Base-by-base conservation (phyloP, 2,797 vertebrate species). In the Eleutherodactylus coqui region DNA sequence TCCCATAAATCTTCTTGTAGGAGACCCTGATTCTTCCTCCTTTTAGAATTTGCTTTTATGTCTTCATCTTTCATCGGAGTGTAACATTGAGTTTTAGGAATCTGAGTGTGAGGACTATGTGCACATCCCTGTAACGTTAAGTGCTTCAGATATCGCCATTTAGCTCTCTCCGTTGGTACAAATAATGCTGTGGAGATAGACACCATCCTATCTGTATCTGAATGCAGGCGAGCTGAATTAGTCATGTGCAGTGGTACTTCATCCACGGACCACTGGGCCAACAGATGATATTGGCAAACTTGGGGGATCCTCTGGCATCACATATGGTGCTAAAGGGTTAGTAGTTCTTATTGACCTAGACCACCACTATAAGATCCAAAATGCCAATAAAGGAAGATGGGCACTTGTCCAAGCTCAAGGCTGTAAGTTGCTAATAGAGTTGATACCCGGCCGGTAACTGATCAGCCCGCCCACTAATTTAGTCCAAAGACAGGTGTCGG, bases 41-140 rank as follows among this genome's bases (percentile, higher is more conserved):
- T 64, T 10, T 41, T 51, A 53, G 47, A 41, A 51, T 72, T 70
- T 17, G 4, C 47, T 38, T 72, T 49, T 5, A 36, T 82, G 45
- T 82, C 27, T 82, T n/a, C 64, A 82, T 69, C 11, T 69, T 47
- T 24, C 36, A 55, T 47, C 49, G 29, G 51, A 81, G 69, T 81
- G 62, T 69, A 81, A 36, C 79, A 69, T 19, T 51, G 43, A 69
- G 21, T 21, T 41, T 53, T 53, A 16, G 21, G 79, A 34, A 77
- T 58, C 49, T 53, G 49, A 32, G 24, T 1, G 38, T n/a, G 41
- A 27, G 27, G 69, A 43, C 21, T 41, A 4, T 4, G 21, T 10
- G 36, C 36, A 41, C 36, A 3, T 41, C 34, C 2, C 34, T 9
- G 17, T 16, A 70, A 43, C 19, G 14, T 72, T 41, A 73, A 73